Conservation (phyloP, 64 coral and sea anemone species). For the Anthopleura sola region DNA sequence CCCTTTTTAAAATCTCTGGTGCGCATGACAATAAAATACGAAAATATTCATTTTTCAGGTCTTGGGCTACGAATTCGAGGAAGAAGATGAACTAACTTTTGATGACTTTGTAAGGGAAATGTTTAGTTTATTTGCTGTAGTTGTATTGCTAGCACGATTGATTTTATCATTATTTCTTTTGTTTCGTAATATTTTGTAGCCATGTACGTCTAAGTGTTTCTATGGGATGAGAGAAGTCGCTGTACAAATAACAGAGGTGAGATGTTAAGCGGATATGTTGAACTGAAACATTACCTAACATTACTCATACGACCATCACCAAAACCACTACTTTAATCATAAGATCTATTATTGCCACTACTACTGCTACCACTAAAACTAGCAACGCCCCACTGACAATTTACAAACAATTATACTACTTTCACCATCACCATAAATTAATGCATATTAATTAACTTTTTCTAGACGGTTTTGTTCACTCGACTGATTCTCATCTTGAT, state of each 20-base stretch:
- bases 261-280: background rate
- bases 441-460: background rate
- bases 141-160: background rate
- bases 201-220: background rate
- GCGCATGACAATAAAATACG: background rate
- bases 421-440: background rate
- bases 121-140: background rate
- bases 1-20: background rate
- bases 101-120: constrained; percentile 22
- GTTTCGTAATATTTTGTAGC: background rate
- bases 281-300: background rate
- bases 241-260: constrained; percentile 16
- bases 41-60: constrained; percentile 41
- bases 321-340: background rate
- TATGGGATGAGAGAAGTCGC: background rate
- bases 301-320: background rate
- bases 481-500: constrained; percentile 73
- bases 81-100: constrained; percentile 43
- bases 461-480: constrained; percentile 62
- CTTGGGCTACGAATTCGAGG: constrained; percentile 84
- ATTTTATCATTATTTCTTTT: background rate
- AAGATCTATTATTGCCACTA: too few relatives aligned
- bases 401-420: background rate
- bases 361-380: too few relatives aligned
- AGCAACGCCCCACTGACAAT: too few relatives aligned